Base-by-base conservation (phyloP, 2,113 vertebrate genomes). In the Triplophysa tibetana region DNA sequence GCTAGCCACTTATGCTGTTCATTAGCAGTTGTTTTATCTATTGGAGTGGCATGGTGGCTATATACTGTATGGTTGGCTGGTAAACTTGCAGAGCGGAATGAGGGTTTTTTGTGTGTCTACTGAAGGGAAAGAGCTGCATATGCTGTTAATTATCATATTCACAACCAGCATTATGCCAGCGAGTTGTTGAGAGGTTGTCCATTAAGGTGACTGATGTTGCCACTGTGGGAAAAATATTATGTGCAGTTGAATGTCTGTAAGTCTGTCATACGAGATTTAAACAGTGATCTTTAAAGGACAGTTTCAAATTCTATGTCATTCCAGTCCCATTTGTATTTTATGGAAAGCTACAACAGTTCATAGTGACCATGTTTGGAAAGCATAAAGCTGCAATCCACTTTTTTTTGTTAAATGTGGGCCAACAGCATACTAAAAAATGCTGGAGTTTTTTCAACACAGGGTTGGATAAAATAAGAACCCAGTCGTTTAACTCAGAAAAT, bases 1-100 rank as follows among this genome's bases (percentile, higher is more conserved):
- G 33, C 48, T 75, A 26, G 56, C 23, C 43, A 14, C 72, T 75
- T 70, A 69, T 81, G 74, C 68, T 67, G 11, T n/a, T 77, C 69
- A 77, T 77, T 70, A 81, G 52, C 68, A 65, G 41, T 14, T 54
- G n/a, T 72, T 50, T 66, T 43, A 21, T 24, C 54, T 9, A 29
- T 69, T 68, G 14, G 64, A 50, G 62, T 9, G 62, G 77, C 43
- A 24, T 69, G 41, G 70, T 24, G 58, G 58, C 56, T 78, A 75
- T 9, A 62, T 43, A n/a, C n/a, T n/a, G n/a, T n/a, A 43, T 70
- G 33, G 68, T 50, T 66, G 19, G 9, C 48, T 43, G 58, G 45
- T 65, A 62, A 74, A 50, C 19, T 33, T 17, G 16, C 74, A 33
- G 33, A 38, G 33, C 0, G 33, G 33, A 29, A 61, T 60, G 70